These are phyloP conservation scores for Synchiropus splendidus DNA, from an alignment of 2,113 vertebrate species.

Conservation along the genomic window DNA sequence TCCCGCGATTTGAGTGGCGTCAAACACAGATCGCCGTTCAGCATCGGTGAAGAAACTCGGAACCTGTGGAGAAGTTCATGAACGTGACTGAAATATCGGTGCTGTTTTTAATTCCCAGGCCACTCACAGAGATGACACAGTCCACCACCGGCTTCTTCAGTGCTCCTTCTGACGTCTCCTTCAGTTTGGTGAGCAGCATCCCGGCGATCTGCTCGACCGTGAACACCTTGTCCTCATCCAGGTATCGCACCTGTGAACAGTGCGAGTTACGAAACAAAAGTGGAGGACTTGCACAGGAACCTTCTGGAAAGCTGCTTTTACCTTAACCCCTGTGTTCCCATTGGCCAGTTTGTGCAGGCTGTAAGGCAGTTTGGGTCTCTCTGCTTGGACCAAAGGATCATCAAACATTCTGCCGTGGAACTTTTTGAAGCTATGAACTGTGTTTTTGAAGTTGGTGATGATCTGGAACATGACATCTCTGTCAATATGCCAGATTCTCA, in stretches of 20 bases:
- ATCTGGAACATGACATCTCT: constrained; percentile 59
- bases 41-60: constrained; percentile 92
- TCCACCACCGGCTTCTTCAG: constrained; percentile 93
- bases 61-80: constrained; percentile 61
- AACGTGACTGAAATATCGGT: background rate
- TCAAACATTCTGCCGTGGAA: constrained; percentile 85
- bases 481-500: background rate
- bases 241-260: constrained; percentile 77
- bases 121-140: constrained; percentile 90
- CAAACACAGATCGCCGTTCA: constrained; percentile 85
- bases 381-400: constrained; percentile 80
- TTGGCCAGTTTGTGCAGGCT: constrained; percentile 83
- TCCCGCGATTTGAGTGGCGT: constrained; percentile 85
- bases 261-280: background rate
- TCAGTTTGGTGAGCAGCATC: constrained; percentile 89
- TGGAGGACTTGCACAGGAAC: background rate
- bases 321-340: constrained; percentile 85
- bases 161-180: constrained; percentile 87
- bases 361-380: constrained; percentile 82
- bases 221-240: constrained; percentile 89
- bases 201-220: constrained; percentile 86
- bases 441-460: constrained; percentile 89
- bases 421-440: constrained; percentile 89
- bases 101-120: background rate
- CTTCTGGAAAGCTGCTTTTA: constrained; percentile 29